A percentile compares a stretch with the other conserved stretches of the same genome.
These are phyloP conservation scores for Pseudochirops corinnae DNA, from an alignment of 2,797 vertebrate species.

Conservation along the genomic window DNA sequence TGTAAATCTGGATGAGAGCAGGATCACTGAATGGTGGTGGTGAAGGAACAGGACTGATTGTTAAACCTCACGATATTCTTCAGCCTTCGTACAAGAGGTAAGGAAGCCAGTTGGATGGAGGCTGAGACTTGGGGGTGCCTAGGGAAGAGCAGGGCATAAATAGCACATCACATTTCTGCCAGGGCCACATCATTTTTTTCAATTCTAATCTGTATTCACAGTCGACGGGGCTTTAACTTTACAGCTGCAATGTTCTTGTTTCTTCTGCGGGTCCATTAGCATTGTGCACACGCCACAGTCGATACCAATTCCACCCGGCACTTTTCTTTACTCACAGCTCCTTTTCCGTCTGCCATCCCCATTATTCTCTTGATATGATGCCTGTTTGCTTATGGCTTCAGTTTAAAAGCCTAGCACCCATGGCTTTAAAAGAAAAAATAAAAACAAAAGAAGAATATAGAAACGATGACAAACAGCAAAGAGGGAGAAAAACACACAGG, in stretches of 20 bases:
- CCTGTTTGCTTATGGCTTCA: slow-evolving; percentile 62
- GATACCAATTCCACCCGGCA: slow-evolving; percentile 53
- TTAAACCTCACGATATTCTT: slow-evolving; percentile 71
- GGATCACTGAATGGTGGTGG: not conserved
- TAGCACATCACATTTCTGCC: accelerated
- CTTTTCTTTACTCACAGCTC: slow-evolving; percentile 54
- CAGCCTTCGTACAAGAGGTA: slow-evolving; percentile 16
- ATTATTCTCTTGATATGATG: slow-evolving; percentile 55
- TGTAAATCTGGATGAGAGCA: slow-evolving; percentile 17
- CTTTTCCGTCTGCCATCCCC: slow-evolving; percentile 69
- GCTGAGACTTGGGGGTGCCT: not conserved
- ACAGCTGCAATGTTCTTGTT: slow-evolving; percentile 68
- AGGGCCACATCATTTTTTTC: not conserved
- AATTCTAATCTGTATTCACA: slow-evolving; percentile 76
- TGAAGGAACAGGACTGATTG: slow-evolving; percentile 53
- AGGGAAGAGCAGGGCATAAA: not conserved
- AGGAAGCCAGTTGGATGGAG: not conserved
- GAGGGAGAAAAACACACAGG: slow-evolving; percentile 1
- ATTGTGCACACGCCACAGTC: slow-evolving; percentile 45
- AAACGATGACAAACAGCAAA: slow-evolving; percentile 4
- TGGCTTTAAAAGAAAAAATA: slow-evolving; percentile 61
- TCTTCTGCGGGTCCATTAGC: slow-evolving; percentile 75
- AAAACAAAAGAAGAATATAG: slow-evolving; percentile 49
- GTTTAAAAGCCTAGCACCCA: slow-evolving; percentile 56
- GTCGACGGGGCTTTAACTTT: slow-evolving; percentile 58